Conservation (phyloP, 2,888 invertebrate genomes). For the Anthrax anthrax region DNA sequence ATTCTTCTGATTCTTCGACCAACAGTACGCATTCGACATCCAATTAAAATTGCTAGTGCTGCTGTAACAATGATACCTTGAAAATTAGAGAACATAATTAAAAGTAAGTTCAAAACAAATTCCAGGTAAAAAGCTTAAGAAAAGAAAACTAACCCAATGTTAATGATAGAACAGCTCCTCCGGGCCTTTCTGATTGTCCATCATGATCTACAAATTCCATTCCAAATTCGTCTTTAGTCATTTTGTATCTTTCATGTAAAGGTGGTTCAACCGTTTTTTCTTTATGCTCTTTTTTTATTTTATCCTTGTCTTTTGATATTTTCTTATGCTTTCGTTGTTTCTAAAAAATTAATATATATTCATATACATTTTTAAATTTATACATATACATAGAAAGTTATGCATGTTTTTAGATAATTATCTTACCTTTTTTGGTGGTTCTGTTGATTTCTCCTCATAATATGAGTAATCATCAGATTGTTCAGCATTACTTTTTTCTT, state of each 20-base stretch:
- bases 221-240: constrained; percentile 31
- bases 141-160: constrained; percentile 44
- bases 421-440: constrained; percentile 15
- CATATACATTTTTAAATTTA: no score
- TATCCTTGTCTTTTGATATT: constrained; percentile 12
- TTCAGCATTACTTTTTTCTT: constrained; percentile 7
- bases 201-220: constrained; percentile 40
- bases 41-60: constrained; percentile 64
- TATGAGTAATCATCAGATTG: constrained; percentile 17
- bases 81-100: background rate
- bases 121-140: background rate
- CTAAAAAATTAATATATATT: constrained; percentile 10
- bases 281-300: constrained; percentile 12
- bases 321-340: constrained; percentile 27
- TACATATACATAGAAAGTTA: no score
- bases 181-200: constrained; percentile 54
- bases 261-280: constrained; percentile 12
- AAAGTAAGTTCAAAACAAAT: no score
- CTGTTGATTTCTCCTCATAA: constrained; percentile 25
- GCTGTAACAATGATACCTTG: constrained; percentile 66
- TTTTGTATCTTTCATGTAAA: constrained; percentile 30
- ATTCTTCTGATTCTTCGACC: constrained; percentile 56
- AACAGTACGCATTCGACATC: constrained; percentile 68
- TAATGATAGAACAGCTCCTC: constrained; percentile 66
- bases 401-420: no score